A percentile compares a stretch with the other conserved stretches of the same genome.
Evolutionary conservation across 2,113 vertebrate species (phyloP).

Genomic region (Phalacrocorax pelagicus): DNA sequence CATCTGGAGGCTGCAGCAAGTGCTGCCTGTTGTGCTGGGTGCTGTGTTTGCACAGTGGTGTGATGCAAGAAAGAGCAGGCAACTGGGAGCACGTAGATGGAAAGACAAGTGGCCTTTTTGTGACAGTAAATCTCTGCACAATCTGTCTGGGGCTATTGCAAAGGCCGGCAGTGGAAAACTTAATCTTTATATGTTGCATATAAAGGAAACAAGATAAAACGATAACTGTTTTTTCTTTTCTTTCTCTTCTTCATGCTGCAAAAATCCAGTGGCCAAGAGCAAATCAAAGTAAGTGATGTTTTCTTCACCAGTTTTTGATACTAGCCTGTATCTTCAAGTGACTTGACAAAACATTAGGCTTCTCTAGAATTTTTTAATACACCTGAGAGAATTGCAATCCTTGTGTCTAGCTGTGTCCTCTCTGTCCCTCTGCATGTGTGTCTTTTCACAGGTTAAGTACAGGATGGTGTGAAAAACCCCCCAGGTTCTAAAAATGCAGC

Average conservation of each 20-base stretch:
- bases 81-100: not conserved
- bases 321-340: not conserved
- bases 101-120: not conserved
- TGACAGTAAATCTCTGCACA: not conserved
- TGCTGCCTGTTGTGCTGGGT: not conserved
- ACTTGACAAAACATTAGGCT: not conserved
- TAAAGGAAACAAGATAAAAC: not conserved
- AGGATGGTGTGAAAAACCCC: not conserved
- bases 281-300: constrained; percentile 80
- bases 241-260: not conserved
- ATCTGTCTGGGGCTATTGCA: not conserved
- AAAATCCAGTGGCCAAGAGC: constrained; percentile 76
- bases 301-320: not conserved
- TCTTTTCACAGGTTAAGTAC: not conserved
- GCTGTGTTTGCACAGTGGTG: not conserved
- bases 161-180: not conserved
- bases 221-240: constrained; percentile 12
- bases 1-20: not conserved
- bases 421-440: not conserved
- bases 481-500: not conserved
- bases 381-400: not conserved
- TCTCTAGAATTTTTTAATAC: not conserved
- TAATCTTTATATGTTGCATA: not conserved
- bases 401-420: not conserved
- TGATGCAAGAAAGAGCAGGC: not conserved